A percentile compares a stretch with the other conserved stretches of the same genome.
phyloP scores from a whole-genome alignment of 2,888 invertebrate genomes.

The Ophion ventricosus region DNA sequence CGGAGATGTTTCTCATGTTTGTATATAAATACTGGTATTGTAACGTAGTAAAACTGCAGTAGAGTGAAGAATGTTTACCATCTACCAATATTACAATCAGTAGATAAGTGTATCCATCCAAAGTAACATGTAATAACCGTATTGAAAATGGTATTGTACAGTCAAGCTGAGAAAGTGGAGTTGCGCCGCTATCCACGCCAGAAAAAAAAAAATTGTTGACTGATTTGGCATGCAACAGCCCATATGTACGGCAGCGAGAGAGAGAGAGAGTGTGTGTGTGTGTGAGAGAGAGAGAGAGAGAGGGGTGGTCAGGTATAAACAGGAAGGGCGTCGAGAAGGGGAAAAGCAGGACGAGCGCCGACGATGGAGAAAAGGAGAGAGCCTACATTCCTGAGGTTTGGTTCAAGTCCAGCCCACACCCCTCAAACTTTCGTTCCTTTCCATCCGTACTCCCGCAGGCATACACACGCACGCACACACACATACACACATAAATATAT shows the following conservation, averaged over 20 bases:
- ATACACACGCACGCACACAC: constrained; percentile 24
- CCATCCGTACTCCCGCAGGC: not conserved
- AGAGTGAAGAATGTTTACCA: no score
- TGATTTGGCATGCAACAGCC: not conserved
- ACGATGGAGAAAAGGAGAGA: constrained; percentile 59
- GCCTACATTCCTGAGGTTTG: constrained; percentile 76
- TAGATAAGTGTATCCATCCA: no score
- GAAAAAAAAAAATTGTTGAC: not conserved
- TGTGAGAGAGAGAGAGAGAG: no score
- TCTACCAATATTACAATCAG: no score
- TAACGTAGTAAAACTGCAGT: no score
- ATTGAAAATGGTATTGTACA: no score
- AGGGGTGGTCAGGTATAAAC: constrained; percentile 45
- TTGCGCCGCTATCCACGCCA: no score
- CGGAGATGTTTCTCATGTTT: no score
- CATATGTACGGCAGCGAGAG: constrained; percentile 9
- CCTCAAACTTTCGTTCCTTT: constrained; percentile 34
- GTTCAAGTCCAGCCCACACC: constrained; percentile 65
- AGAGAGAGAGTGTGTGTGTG: not conserved
- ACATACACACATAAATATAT: no score
- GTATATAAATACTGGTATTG: no score
- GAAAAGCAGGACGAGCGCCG: constrained; percentile 10
- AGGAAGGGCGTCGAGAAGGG: constrained; percentile 25
- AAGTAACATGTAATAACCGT: no score
- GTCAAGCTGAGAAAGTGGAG: no score